Conservation (phyloP, 2,113 vertebrate species). For the Caloenas nicobarica region DNA sequence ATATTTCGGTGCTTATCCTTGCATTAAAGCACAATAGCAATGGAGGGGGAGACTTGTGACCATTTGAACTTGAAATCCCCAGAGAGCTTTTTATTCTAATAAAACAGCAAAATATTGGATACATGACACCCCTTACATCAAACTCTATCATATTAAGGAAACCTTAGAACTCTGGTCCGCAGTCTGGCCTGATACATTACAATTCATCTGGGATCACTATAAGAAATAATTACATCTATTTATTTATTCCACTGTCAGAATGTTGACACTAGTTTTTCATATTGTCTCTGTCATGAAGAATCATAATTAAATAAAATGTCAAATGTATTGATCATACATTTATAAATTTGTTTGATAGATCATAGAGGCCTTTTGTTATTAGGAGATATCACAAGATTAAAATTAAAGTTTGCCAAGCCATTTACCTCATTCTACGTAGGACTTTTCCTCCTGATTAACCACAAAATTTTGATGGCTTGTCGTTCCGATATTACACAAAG, state of each 20-base stretch:
- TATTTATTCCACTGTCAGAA: slow-evolving; percentile 86
- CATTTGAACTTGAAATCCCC: slow-evolving; percentile 86
- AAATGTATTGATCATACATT: slow-evolving; percentile 80
- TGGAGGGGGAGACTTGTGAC: slow-evolving; percentile 60
- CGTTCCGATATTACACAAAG: slow-evolving; percentile 60
- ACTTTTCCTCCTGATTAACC: slow-evolving; percentile 64
- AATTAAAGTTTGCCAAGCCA: slow-evolving; percentile 72
- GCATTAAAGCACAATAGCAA: slow-evolving; percentile 5
- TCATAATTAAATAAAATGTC: slow-evolving; percentile 83
- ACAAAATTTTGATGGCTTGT: slow-evolving; percentile 69
- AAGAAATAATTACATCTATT: slow-evolving; percentile 87
- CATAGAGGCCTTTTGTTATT: slow-evolving; percentile 71
- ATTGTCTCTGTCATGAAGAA: slow-evolving; percentile 79
- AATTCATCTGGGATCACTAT: slow-evolving; percentile 80
- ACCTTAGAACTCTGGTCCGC: slow-evolving; percentile 84
- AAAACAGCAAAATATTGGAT: slow-evolving; percentile 87
- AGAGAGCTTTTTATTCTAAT: slow-evolving; percentile 90
- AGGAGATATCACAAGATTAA: slow-evolving; percentile 69
- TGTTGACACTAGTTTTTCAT: slow-evolving; percentile 87
- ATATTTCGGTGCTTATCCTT: slow-evolving; percentile 25
- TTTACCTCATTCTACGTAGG: slow-evolving; percentile 43
- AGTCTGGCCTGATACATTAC: slow-evolving; percentile 77
- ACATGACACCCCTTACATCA: slow-evolving; percentile 87
- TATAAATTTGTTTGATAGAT: slow-evolving; percentile 72
- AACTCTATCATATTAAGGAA: slow-evolving; percentile 94